Base-by-base conservation (phyloP, 37 sponge, comb jelly and placozoan species). In the Oscarella lobularis region DNA sequence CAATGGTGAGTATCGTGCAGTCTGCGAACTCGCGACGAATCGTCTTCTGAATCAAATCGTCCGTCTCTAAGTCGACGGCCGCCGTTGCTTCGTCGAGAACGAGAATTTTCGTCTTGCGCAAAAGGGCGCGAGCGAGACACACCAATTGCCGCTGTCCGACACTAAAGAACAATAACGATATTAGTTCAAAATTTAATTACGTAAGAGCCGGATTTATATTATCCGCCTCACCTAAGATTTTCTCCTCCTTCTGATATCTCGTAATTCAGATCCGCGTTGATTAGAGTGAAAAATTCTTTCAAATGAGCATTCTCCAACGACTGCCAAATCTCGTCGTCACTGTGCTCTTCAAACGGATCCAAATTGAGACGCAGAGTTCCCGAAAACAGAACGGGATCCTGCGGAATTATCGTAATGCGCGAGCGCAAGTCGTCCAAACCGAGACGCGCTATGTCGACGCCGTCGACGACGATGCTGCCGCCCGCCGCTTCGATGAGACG, bases 71-170 rank as follows among this genome's bases (percentile, higher is more conserved):
- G 67, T 98, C 99, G 5, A 94, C 92, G 5, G 99, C 95, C 55
- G 95, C 99, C 38, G 95, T 97, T 33, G 99, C 98, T 67, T 97
- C 95, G 60, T 97, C 98, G 81, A 93, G 73, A 33, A 97, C 92
- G 39, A 97, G 82, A 27, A 97, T 87, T 82, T 93, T 87, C 66
- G 92, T 90, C 83, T 92, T 90, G 29, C 89, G 81, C 67, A 97
- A 81, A 33, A 97, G 88, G 40, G 98, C 98, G 54, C 95, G 76
- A 36, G 95, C 98, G 33, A 97, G 83, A 84, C 98, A 97, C 68
- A 97, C 95, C 74, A 97, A 67, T 83, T 97, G 98, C 32, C 98
- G 76, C 54, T 97, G 98, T 30, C 98, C 98, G 79, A 96, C 94
- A 85, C 98, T 95, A n/a, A n/a, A n/a, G n/a, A 74, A 67, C 27